Percentiles rank a stretch among this genome's conserved stretches.
These are phyloP conservation scores for Heliconius himera DNA, from an alignment of 1,140 invertebrate species.

Conservation along the genomic window DNA sequence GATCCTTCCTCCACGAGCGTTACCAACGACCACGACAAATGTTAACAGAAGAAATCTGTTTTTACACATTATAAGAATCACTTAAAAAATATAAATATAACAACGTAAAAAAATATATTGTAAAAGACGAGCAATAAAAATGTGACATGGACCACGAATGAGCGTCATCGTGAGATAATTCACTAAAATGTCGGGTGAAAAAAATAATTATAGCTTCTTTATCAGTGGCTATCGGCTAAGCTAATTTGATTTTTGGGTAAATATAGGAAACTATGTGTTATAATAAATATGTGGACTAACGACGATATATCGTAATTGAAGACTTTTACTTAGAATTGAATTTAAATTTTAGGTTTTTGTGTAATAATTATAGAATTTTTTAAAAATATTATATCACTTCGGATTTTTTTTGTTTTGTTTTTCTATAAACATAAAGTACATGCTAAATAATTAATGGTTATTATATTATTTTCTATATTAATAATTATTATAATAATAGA, in stretches of 20 bases:
- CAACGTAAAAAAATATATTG: constrained; percentile 29
- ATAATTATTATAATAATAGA: no score
- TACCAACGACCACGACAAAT: constrained; percentile 15
- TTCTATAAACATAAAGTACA: no score
- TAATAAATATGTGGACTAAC: no score
- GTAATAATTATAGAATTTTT: no score
- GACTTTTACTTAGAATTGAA: no score
- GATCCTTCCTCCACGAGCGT: constrained; percentile 53
- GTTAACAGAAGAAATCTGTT: constrained; percentile 26
- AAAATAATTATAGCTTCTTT: constrained; percentile 39
- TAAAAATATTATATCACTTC: no score
- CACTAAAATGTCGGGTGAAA: constrained; percentile 47
- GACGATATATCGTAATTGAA: no score
- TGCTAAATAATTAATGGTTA: no score
- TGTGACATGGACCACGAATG: constrained; percentile 49
- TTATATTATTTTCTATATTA: no score
- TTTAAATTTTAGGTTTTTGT: no score
- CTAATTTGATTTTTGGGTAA: not conserved
- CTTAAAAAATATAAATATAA: not conserved
- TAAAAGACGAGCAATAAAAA: constrained; percentile 52
- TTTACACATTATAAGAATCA: constrained; percentile 41
- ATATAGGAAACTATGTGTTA: not conserved
- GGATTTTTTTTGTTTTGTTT: no score
- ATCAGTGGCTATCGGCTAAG: constrained; percentile 26
- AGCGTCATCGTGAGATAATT: constrained; percentile 63